These are phyloP conservation scores for Xenentodon cancila DNA, from an alignment of 2,797 vertebrate genomes.

Conservation along the genomic window DNA sequence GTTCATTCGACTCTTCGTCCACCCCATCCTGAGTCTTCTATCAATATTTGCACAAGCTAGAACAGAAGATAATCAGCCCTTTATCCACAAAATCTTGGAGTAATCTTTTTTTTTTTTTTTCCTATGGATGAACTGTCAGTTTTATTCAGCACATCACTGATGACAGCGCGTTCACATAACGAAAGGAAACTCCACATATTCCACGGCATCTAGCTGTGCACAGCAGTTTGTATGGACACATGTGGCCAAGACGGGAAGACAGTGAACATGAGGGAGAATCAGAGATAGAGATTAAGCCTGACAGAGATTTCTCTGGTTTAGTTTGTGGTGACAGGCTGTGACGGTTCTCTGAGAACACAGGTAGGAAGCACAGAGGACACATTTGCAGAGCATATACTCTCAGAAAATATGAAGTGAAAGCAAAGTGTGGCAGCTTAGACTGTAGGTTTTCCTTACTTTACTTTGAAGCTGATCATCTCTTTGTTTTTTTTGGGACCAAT, in stretches of 20 bases:
- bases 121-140: conserved; percentile 43
- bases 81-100: conserved; percentile 43
- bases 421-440: conserved; percentile 12
- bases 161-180: conserved; percentile 54
- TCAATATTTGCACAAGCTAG: conserved; percentile 38
- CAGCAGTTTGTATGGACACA: conserved; percentile 64
- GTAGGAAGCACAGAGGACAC: conserved; percentile 43
- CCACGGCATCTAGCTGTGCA: conserved; percentile 58
- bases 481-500: conserved; percentile 3
- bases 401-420: conserved; percentile 32
- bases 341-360: conserved; percentile 53
- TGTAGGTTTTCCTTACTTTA: background rate
- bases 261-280: conserved; percentile 62
- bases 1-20: conserved; percentile 39
- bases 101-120: conserved; percentile 19
- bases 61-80: conserved; percentile 37
- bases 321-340: conserved; percentile 67
- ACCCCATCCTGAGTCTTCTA: conserved; percentile 35
- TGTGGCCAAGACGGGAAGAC: conserved; percentile 43
- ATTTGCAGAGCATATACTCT: conserved; percentile 40
- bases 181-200: conserved; percentile 50
- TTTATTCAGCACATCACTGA: conserved; percentile 49
- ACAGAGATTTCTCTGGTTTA: conserved; percentile 65
- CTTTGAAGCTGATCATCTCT: background rate
- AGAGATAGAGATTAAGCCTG: conserved; percentile 71